Percentiles rank a stretch among this genome's conserved stretches.
phyloP scores from a whole-genome alignment of 92 coral and sea anemone genomes.

The Parazoanthus swiftii region DNA sequence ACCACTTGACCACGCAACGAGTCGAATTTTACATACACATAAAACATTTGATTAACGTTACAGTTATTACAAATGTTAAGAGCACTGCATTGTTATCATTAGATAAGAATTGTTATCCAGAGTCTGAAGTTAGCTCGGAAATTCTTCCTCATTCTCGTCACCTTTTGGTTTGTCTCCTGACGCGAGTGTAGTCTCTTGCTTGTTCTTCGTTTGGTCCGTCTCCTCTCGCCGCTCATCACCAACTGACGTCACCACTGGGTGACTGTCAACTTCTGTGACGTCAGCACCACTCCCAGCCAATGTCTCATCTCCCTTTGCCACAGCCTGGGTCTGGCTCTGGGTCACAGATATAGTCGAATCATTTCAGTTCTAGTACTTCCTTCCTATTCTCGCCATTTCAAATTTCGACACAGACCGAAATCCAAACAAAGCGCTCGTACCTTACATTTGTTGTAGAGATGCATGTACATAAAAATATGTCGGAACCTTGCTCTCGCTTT shows the following conservation, averaged over 20 bases:
- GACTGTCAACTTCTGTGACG: neutral
- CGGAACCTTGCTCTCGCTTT: neutral
- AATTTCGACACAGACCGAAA: neutral
- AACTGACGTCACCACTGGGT: neutral
- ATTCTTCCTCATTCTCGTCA: conserved; percentile 21
- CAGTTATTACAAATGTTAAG: neutral
- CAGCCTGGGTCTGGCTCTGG: conserved; percentile 17
- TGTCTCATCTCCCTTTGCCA: conserved; percentile 5
- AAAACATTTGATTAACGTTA: neutral
- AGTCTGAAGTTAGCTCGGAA: conserved; percentile 17
- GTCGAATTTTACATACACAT: neutral
- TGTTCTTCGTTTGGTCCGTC: neutral
- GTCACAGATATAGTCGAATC: conserved; percentile 18
- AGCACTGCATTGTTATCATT: conserved; percentile 11
- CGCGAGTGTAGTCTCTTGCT: neutral
- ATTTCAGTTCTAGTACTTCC: neutral
- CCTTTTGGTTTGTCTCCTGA: conserved; percentile 25
- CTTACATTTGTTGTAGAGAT: neutral
- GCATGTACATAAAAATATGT: neutral
- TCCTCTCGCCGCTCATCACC: neutral
- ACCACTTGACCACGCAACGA: neutral
- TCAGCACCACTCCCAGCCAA: neutral
- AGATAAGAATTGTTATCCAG: neutral
- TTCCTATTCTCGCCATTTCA: neutral
- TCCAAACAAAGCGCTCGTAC: neutral